Base-by-base conservation (phyloP, 92 coral and sea anemone genomes). In the Porites lobata region DNA sequence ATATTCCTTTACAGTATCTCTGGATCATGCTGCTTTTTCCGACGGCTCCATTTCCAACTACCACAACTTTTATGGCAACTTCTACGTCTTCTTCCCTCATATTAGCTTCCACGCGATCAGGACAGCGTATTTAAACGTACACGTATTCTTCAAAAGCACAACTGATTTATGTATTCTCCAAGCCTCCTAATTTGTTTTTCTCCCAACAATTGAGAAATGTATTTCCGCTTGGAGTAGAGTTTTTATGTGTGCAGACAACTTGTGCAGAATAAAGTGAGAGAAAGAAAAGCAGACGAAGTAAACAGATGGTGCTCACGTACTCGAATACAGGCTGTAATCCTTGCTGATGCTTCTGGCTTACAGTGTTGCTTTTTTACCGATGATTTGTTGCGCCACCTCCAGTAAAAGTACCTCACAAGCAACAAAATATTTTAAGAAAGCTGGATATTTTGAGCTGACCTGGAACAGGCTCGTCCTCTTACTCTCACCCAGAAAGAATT, bases 11-110 rank as follows among this genome's bases (percentile, higher is more conserved):
- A 90, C 99, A 97, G 81, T 94, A 97, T 82, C 99, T 89, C 82
- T 97, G 99, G 59, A 97, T 97, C 99, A 97, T 97, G 26, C 99
- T 97, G 81, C 99, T 97, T 54, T 97, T 97, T 0, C 99, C 99
- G 24, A 97, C 99, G 26, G 99, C 99, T 64, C 99, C 99, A 91
- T 97, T 97, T 9, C 99, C 99, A 20, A 97, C 99, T 52, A 97
- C 98, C 69, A 97, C 99, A 1, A 97, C 99, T 79, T 97, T 97
- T 72, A 97, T 97, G 69, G 99, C 99, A 15, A 96, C 98, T 86
- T 97, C 99, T n/a, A 97, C 99, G 92, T 97, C 99, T 89, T 97
- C 99, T 80, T 97, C 99, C 14, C 98, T 90, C 99, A 97, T 97
- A 61, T 14, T 91, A 54, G 64, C 78, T 65, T 20, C 38, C 7